Percentiles rank a stretch among this genome's conserved stretches.
phyloP scores from a whole-genome alignment of 2,113 vertebrate genomes.

The Nipponia nippon region DNA sequence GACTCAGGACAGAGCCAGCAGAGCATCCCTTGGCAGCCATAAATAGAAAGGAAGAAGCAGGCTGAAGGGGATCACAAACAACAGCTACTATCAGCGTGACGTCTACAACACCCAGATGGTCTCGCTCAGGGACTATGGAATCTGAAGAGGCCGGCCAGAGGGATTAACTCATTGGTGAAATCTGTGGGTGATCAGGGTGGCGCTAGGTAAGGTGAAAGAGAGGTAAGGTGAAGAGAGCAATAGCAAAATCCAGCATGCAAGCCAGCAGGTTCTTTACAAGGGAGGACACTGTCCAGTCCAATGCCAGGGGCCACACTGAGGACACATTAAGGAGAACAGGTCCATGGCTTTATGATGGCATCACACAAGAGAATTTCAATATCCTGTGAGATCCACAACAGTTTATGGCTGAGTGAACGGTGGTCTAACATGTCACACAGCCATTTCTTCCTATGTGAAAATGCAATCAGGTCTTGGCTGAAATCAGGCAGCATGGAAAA shows the following conservation, averaged over 20 bases:
- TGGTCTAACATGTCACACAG: neutral
- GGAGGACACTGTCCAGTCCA: neutral
- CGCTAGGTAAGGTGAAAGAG: neutral
- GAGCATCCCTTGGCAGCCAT: neutral
- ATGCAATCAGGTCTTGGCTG: too few relatives aligned
- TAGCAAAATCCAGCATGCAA: neutral
- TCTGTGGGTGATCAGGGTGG: too few relatives aligned
- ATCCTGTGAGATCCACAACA: neutral
- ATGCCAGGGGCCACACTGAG: neutral
- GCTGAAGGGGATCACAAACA: neutral
- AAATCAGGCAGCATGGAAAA: neutral
- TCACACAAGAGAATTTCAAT: neutral
- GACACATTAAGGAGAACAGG: fast-evolving
- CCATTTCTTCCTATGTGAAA: neutral
- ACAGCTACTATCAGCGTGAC: fast-evolving
- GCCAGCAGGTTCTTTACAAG: neutral
- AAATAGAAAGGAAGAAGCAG: neutral
- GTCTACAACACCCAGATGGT: too few relatives aligned
- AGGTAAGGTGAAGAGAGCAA: neutral
- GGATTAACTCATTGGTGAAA: neutral
- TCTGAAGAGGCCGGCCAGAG: neutral
- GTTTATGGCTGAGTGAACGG: neutral
- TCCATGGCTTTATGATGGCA: neutral
- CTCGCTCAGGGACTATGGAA: neutral
- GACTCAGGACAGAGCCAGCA: neutral